These are phyloP conservation scores for Malacoraja senta DNA, from an alignment of 2,797 vertebrate genomes.

Conservation along the genomic window DNA sequence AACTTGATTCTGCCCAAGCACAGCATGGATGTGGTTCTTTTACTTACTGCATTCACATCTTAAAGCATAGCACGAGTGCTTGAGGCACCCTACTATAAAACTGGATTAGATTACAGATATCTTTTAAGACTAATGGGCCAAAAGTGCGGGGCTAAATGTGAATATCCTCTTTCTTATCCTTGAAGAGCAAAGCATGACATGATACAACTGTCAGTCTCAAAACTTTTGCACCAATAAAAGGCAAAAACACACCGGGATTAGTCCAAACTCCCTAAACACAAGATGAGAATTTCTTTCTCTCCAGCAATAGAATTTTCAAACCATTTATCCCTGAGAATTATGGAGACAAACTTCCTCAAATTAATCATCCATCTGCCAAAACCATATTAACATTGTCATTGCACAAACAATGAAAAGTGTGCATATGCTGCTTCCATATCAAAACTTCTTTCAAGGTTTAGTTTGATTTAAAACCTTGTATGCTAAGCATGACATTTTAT, in stretches of 20 bases:
- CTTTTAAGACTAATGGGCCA: background rate
- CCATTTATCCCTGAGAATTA: background rate
- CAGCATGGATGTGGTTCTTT: background rate
- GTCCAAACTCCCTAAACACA: background rate
- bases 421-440: too few species aligned
- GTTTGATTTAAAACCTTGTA: background rate
- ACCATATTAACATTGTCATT: background rate
- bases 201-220: background rate
- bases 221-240: background rate
- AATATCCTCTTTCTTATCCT: slow-evolving; percentile 1
- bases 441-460: background rate
- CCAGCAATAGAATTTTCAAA: background rate
- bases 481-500: background rate
- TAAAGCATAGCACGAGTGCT: background rate
- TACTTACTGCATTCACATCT: background rate
- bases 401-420: background rate
- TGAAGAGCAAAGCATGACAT: background rate
- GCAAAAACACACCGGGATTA: background rate
- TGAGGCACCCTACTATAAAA: background rate
- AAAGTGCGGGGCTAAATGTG: background rate
- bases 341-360: background rate
- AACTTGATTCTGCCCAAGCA: background rate
- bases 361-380: background rate
- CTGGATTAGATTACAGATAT: background rate
- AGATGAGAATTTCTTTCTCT: background rate